Percentiles rank a stretch among this genome's conserved stretches.
Evolutionary conservation across 1,140 invertebrate genomes (phyloP).

Genomic region (Formica exsecta): DNA sequence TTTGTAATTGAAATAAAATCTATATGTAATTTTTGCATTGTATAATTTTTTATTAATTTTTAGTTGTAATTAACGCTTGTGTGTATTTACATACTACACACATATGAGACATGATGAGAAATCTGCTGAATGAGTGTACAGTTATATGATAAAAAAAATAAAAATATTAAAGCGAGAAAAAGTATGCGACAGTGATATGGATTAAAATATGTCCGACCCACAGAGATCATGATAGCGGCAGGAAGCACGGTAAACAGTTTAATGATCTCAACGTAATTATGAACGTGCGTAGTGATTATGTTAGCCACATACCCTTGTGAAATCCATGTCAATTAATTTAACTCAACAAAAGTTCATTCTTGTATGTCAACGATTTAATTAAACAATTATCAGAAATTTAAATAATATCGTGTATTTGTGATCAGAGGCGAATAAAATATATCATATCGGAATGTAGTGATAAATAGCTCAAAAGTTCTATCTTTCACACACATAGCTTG

Average conservation of each 20-base stretch:
- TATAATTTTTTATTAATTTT: background rate
- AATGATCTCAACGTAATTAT: conserved; percentile 37
- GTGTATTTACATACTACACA: too few species aligned
- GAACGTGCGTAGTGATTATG: background rate
- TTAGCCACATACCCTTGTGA: background rate
- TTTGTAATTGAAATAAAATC: background rate
- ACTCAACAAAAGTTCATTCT: background rate
- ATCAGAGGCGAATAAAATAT: background rate
- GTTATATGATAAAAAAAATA: background rate
- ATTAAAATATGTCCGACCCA: conserved; percentile 35
- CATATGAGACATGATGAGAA: background rate
- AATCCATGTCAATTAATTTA: conserved; percentile 42
- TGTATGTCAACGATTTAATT: conserved; percentile 14
- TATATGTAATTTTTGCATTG: background rate
- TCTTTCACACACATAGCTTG: background rate
- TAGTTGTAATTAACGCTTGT: background rate
- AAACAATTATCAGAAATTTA: conserved; percentile 1
- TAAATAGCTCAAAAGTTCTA: background rate
- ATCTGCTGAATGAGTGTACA: background rate
- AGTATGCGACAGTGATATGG: background rate
- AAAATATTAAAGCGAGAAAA: background rate
- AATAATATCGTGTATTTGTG: background rate
- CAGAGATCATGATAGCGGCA: conserved; percentile 31
- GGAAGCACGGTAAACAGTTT: conserved; percentile 35
- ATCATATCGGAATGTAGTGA: background rate